Conservation (phyloP, 2,888 invertebrate species). For the Nephrotoma appendiculata region DNA sequence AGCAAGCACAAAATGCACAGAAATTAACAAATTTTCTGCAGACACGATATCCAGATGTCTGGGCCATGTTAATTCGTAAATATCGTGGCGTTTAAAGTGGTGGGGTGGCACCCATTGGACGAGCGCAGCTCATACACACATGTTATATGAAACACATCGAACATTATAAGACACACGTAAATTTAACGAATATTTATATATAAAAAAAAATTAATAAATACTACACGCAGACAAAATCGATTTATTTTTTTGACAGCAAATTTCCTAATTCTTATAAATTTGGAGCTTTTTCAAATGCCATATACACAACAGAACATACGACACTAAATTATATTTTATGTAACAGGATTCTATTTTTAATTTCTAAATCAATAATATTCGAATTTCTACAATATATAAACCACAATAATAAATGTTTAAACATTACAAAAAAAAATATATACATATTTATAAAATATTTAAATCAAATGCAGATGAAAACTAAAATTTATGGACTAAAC, state of each 20-base stretch:
- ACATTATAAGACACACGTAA: neutral
- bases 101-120: slow-evolving; percentile 23
- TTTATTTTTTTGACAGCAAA: neutral
- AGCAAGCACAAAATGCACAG: slow-evolving; percentile 36
- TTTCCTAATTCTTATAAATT: neutral
- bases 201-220: neutral
- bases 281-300: neutral
- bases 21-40: slow-evolving; percentile 38
- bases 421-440: no score
- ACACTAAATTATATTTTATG: neutral
- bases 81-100: slow-evolving; percentile 26
- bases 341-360: neutral
- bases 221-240: neutral
- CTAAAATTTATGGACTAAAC: no score
- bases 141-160: neutral
- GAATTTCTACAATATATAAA: neutral
- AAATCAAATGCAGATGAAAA: no score
- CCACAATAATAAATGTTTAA: neutral
- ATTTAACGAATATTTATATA: neutral
- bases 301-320: neutral
- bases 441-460: no score
- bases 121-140: slow-evolving; percentile 26
- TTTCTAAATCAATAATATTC: neutral
- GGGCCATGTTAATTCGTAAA: slow-evolving; percentile 35
- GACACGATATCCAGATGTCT: slow-evolving; percentile 37